Base-by-base conservation (phyloP, 2,797 vertebrate species). In the Ara ararauna region DNA sequence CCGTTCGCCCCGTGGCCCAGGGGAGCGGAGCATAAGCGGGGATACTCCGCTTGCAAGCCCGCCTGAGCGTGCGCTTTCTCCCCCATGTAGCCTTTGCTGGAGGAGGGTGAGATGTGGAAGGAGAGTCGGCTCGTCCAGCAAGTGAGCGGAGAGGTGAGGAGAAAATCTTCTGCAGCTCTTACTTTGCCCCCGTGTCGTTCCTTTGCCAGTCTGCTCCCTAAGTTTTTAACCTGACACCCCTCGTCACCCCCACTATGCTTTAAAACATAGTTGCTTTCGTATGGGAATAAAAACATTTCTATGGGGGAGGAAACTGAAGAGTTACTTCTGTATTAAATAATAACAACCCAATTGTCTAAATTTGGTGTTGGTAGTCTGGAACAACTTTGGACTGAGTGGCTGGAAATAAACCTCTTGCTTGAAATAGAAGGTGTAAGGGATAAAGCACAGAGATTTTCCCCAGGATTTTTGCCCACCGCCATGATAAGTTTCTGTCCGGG, bases 91-190 rank as follows among this genome's bases (percentile, higher is more conserved):
- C 99, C 98, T 95, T 97, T 99, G 98, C 97, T 97, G 97, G 98
- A 98, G 95, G 98, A 98, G 96, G 97, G 97, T 71, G 95, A 97
- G 95, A 98, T 98, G 85, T 98, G 98, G 98, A 97, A 98, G 85
- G 97, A 97, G 92, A 96, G 98, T 79, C 98, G 91, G 75, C 98
- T 98, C 82, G 98, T 97, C 95, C 97, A 94, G 97, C 98, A 98
- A 98, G 99, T 99, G 97, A 98, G 97, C 96, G 95, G 96, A 86
- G 99, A 99, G 99, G 99, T 99, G 98, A 99, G 98, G 80, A 47
- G 85, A 44, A 21, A 15, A 11, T 21, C 61, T 38, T 85, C 32
- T 15, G 4, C 77, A 2, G 47, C 44, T 54, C 8, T 17, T 32
- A 0, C 1, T 0, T 19, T n/a, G 62, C 22, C 4, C 21, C 27